Conservation (phyloP, 2,888 invertebrate genomes). For the Geophilus truncorum region DNA sequence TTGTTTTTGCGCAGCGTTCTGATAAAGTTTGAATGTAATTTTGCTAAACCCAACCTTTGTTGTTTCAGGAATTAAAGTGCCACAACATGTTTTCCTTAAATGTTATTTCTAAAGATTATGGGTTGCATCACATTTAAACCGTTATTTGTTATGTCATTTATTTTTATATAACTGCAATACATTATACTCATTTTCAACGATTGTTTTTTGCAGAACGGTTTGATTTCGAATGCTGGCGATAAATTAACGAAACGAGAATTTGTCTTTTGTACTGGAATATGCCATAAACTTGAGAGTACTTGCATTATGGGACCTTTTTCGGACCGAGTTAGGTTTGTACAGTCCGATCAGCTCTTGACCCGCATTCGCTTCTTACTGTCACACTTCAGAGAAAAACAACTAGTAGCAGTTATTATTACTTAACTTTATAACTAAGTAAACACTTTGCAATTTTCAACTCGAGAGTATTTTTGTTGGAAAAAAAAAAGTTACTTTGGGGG, state of each 20-base stretch:
- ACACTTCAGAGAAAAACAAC: not conserved
- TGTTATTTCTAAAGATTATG: no score
- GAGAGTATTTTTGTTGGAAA: not conserved
- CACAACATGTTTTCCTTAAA: not conserved
- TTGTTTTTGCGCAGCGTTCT: not conserved
- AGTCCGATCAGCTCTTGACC: not conserved
- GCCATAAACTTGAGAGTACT: no score
- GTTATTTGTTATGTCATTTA: no score
- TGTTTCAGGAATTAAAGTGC: not conserved
- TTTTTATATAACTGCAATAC: no score
- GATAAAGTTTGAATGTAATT: no score
- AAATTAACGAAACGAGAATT: not conserved
- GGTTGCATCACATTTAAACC: no score
- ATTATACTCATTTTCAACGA: no score
- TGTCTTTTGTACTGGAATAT: no score
- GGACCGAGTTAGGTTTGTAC: not conserved
- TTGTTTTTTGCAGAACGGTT: no score
- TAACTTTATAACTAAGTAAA: not conserved
- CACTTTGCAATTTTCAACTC: not conserved
- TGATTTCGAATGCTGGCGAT: no score
- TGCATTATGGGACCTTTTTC: slow-evolving; percentile 1
- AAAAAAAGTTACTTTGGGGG: no score
- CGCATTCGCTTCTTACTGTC: not conserved
- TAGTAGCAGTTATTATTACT: not conserved
- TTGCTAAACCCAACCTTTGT: no score